phyloP scores from a whole-genome alignment of 2,888 invertebrate species.

The Calliopum simillimum region DNA sequence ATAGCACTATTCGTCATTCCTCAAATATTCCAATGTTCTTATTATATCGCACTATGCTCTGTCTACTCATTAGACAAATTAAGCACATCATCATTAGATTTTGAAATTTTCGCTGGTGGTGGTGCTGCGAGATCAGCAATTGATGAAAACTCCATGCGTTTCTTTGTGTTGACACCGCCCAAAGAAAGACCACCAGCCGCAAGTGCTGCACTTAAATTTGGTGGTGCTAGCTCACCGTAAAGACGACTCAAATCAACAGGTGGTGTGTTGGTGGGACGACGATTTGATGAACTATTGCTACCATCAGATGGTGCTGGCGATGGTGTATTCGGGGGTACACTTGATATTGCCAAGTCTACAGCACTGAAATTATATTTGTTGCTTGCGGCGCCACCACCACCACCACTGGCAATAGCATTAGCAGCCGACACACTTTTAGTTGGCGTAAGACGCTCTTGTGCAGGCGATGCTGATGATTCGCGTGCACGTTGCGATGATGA shows the following conservation, averaged over 20 bases:
- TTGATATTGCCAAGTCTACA: conserved; percentile 67
- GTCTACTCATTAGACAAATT: conserved; percentile 64
- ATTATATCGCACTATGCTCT: background rate
- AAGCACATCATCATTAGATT: conserved; percentile 68
- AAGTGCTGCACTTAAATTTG: conserved; percentile 49
- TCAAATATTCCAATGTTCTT: background rate
- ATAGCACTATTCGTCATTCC: background rate
- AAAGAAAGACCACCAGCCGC: conserved; percentile 42
- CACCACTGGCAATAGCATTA: conserved; percentile 40
- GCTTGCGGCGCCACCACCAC: conserved; percentile 46
- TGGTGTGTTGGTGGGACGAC: conserved; percentile 62
- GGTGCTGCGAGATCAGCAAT: conserved; percentile 69
- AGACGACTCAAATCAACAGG: conserved; percentile 65
- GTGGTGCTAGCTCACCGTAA: conserved; percentile 61
- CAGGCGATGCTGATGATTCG: conserved; percentile 66
- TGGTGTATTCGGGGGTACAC: conserved; percentile 64
- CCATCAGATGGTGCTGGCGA: conserved; percentile 62
- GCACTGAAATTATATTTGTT: conserved; percentile 67
- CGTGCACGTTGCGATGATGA: conserved; percentile 54
- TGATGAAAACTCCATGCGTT: conserved; percentile 67
- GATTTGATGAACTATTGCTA: conserved; percentile 58
- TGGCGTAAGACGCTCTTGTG: conserved; percentile 59
- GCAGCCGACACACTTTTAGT: conserved; percentile 53
- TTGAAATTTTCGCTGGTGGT: conserved; percentile 72
- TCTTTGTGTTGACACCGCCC: conserved; percentile 57